Percentiles rank a stretch among this genome's conserved stretches.
Conservation (phyloP, 92 coral and sea anemone species). For the Zoanthus gigantus region DNA sequence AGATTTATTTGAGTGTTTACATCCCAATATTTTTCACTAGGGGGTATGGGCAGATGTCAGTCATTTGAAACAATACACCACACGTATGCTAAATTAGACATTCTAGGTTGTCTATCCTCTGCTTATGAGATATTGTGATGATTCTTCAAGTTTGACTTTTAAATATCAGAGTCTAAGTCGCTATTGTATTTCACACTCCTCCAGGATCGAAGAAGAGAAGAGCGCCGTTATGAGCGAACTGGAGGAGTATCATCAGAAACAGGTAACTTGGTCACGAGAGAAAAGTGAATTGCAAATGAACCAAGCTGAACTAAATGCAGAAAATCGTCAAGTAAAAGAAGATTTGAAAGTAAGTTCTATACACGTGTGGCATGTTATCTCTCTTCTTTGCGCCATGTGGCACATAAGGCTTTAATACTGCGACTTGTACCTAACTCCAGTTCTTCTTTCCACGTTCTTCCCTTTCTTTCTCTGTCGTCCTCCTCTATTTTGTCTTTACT, state of each 20-base stretch:
- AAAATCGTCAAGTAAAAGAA: slow-evolving; percentile 64
- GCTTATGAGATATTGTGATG: background rate
- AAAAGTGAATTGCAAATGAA: slow-evolving; percentile 78
- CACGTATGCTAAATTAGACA: no score
- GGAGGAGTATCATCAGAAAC: slow-evolving; percentile 65
- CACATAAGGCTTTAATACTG: no score
- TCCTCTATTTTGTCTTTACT: no score
- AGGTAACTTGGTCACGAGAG: slow-evolving; percentile 63
- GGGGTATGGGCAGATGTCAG: no score
- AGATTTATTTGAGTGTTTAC: no score
- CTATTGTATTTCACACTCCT: background rate
- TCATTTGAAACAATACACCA: no score
- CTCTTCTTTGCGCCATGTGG: background rate
- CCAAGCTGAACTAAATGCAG: slow-evolving; percentile 80
- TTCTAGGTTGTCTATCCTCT: no score
- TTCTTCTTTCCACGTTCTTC: no score
- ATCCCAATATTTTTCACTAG: no score
- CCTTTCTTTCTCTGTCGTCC: no score
- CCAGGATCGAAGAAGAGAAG: slow-evolving; percentile 79
- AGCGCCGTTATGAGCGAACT: slow-evolving; percentile 53
- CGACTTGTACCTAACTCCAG: no score
- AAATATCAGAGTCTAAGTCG: background rate
- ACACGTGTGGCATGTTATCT: no score
- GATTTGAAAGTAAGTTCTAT: slow-evolving; percentile 40
- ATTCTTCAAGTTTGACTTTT: background rate